phyloP scores from a whole-genome alignment of 1,140 invertebrate species.

The Dinoponera quadriceps region DNA sequence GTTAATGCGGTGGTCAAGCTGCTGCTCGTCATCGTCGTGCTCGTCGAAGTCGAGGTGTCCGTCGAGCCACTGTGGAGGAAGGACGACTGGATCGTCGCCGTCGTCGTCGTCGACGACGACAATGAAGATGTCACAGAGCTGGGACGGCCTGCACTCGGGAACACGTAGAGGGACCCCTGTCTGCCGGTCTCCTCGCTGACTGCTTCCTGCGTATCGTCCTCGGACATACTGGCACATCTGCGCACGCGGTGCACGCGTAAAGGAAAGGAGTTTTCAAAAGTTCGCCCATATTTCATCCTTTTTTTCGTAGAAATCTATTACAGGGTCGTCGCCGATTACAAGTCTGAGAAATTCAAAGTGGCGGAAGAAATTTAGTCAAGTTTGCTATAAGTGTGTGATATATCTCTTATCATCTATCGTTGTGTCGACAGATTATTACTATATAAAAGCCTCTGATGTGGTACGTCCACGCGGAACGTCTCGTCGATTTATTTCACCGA shows the following conservation, averaged over 20 bases:
- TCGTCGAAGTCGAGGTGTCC: neutral
- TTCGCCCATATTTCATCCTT: too few species aligned
- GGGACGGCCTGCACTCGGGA: constrained; percentile 72
- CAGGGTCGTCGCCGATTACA: too few species aligned
- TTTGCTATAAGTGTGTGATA: too few species aligned
- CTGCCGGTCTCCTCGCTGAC: constrained; percentile 80
- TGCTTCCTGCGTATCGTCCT: constrained; percentile 79
- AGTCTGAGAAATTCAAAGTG: too few species aligned
- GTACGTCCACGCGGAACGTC: too few species aligned
- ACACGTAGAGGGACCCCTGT: constrained; percentile 81
- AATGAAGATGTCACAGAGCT: constrained; percentile 16
- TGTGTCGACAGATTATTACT: too few species aligned
- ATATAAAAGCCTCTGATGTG: too few species aligned
- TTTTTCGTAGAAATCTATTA: too few species aligned
- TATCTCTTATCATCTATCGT: too few species aligned
- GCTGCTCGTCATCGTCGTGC: neutral
- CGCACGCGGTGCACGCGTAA: constrained; percentile 19
- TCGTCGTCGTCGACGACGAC: constrained; percentile 16
- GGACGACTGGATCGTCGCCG: neutral
- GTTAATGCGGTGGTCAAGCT: neutral
- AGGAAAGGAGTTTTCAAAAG: neutral
- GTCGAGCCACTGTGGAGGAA: constrained; percentile 15
- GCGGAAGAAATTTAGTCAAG: too few species aligned
- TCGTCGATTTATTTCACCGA: too few species aligned
- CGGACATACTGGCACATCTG: constrained; percentile 85